Base-by-base conservation (phyloP, 2,888 invertebrate species). In the Platycnemis pennipes region DNA sequence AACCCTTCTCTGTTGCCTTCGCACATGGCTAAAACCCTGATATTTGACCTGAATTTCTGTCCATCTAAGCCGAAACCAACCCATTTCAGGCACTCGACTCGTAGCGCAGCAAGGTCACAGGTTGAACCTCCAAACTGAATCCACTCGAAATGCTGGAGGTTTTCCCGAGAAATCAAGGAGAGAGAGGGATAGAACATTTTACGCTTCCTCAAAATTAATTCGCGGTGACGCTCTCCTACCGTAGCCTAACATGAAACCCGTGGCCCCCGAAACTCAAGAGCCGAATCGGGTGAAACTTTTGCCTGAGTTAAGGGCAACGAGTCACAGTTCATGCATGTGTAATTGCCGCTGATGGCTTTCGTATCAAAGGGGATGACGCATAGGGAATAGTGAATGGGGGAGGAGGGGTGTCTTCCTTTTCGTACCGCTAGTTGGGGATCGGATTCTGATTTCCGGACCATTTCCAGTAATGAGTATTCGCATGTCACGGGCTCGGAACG, bases 311-410 rank as follows among this genome's bases (percentile, higher is more conserved):
- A 77, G 77, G n/a, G 77, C 37, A 77, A 3, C 37, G 37, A 77
- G 77, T 77, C 77, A 31, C 77, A 77, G 77, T 77, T 77, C 77
- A 77, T 77, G 37, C 77, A 77, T 77, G 77, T 13, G 77, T 77
- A 77, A 77, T 77, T 37, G 77, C 7, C 13, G 77, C 37, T 77
- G 77, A 77, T 77, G 37, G 77, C 13, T 77, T 77, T 37, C 22
- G 26, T 37, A 77, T 77, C 77, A 77, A 77, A 77, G 37, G 77
- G 37, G n/a, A n/a, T n/a, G n/a, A n/a, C n/a, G n/a, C n/a, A n/a
- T n/a, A n/a, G n/a, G n/a, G n/a, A n/a, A n/a, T n/a, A n/a, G n/a
- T n/a, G n/a, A n/a, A n/a, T n/a, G n/a, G 37, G 8, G 77, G 11
- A 13, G 77, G 31, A 11, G 13, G 37, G 63, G 8, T 63, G 26